A percentile compares a stretch with the other conserved stretches of the same genome.
Conservation (phyloP, 2,113 vertebrate species). For the Sorex araneus region DNA sequence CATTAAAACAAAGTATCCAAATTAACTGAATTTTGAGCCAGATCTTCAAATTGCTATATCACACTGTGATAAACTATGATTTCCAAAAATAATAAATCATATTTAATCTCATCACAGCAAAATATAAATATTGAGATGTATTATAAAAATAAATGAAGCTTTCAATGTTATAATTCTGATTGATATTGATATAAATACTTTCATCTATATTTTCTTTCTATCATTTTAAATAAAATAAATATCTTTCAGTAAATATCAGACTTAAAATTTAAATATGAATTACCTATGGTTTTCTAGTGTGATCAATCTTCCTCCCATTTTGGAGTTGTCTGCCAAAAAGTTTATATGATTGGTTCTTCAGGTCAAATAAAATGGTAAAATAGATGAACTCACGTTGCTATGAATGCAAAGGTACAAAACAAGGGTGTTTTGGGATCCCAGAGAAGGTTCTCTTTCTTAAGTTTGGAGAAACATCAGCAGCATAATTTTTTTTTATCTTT, state of each 20-base stretch:
- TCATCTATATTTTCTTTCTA: neutral
- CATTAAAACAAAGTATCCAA: constrained; percentile 1
- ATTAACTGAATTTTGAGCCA: neutral
- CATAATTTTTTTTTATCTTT: too few relatives aligned
- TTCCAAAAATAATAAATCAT: constrained; percentile 23
- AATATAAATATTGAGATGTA: constrained; percentile 10
- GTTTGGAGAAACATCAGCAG: neutral
- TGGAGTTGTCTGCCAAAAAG: neutral
- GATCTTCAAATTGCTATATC: neutral
- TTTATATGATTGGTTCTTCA: neutral
- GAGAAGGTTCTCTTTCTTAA: neutral
- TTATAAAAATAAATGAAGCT: neutral
- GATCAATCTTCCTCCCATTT: neutral
- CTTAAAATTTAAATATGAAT: neutral
- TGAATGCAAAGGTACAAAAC: neutral
- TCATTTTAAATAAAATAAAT: neutral
- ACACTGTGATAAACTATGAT: neutral
- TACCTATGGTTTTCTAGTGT: neutral
- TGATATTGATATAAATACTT: neutral
- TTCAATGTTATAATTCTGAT: neutral
- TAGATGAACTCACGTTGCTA: neutral
- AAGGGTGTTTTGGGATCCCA: neutral
- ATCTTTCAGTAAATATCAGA: neutral
- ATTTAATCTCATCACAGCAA: neutral
- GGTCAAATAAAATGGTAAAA: neutral